Conservation (phyloP, 1,140 invertebrate genomes). For the Pseudomyrmex cubaensis region DNA sequence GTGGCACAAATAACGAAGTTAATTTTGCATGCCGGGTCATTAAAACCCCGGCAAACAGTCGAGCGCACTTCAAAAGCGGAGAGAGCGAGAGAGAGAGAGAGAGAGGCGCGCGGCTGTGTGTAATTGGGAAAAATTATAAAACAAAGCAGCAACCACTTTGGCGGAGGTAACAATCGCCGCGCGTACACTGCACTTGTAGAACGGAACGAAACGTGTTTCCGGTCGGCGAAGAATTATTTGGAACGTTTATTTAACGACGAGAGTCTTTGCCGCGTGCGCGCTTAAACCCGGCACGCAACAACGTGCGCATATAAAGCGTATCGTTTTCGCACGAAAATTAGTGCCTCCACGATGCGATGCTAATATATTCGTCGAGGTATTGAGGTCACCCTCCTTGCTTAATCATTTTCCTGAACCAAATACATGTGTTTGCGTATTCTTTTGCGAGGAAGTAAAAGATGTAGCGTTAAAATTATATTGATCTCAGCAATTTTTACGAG, state of each 20-base stretch:
- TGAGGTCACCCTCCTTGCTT: not conserved
- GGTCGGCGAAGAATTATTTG: conserved; percentile 25
- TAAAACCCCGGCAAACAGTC: conserved; percentile 68
- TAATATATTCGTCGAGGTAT: conserved; percentile 7
- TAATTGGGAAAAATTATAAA: conserved; percentile 72
- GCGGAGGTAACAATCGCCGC: conserved; percentile 60
- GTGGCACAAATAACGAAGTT: conserved; percentile 68
- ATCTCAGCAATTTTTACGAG: no score
- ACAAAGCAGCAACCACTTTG: conserved; percentile 62
- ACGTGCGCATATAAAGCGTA: not conserved
- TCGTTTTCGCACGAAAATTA: not conserved
- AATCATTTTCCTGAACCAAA: not conserved
- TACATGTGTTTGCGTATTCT: not conserved
- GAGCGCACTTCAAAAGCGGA: conserved; percentile 55
- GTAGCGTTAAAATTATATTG: no score
- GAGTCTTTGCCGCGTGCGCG: not conserved
- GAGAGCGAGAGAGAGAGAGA: no score
- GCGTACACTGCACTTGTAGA: conserved; percentile 4
- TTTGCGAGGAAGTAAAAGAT: not conserved
- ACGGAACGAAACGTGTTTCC: not conserved
- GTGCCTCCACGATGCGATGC: not conserved
- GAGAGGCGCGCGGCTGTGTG: conserved; percentile 7
- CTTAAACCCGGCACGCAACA: not conserved
- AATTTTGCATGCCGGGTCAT: conserved; percentile 68
- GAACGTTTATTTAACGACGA: conserved; percentile 50